Evolutionary conservation across 2,113 vertebrate genomes (phyloP).

Genomic region (Tupaia tana): DNA sequence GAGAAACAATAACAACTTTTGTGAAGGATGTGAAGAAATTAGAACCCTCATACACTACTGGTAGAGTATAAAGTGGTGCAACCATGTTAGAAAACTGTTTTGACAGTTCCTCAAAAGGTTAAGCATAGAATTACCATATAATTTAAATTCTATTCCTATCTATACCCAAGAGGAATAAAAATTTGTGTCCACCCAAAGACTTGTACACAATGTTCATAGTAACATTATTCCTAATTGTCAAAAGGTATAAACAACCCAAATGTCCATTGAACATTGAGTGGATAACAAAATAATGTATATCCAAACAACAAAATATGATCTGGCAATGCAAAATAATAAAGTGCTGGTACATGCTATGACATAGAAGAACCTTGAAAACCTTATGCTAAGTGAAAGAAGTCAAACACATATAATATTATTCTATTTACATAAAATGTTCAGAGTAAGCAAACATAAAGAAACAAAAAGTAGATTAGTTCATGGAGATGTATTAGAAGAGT

Average conservation of each 20-base stretch:
- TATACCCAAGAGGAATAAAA: conserved; percentile 8
- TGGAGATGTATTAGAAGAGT: not conserved
- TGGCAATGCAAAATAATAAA: not conserved
- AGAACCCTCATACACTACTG: not conserved
- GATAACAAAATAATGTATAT: not conserved
- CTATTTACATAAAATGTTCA: not conserved
- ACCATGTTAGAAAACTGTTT: not conserved
- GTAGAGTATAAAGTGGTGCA: not conserved
- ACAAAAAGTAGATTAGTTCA: not conserved
- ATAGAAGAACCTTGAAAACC: not conserved
- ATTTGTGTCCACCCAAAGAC: not conserved
- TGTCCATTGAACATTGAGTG: not conserved
- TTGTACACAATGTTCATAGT: not conserved
- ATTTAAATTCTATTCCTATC: not conserved
- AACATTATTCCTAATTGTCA: not conserved
- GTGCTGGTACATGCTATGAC: not conserved
- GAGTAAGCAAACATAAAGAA: not conserved
- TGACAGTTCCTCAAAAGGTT: not conserved
- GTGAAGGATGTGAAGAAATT: not conserved
- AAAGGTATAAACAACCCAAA: conserved; percentile 1
- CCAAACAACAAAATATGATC: not conserved
- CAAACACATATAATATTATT: not conserved
- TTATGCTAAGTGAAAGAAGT: not conserved
- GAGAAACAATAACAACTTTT: not conserved
- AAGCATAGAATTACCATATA: not conserved